Base-by-base conservation (phyloP, 2,797 vertebrate species). In the Enteromius argenteus region DNA sequence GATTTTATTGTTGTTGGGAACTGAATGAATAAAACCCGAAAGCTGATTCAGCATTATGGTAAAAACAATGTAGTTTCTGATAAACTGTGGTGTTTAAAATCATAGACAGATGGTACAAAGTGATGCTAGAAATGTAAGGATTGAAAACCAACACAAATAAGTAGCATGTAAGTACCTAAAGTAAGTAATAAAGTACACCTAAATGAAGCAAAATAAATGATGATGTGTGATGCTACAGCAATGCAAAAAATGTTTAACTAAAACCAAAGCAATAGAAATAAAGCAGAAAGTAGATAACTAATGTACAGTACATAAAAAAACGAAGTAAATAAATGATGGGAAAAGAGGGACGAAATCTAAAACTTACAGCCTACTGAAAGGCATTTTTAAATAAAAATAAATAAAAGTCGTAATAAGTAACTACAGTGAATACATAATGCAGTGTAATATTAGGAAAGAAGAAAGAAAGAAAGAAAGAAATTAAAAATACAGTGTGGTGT, bases 21-120 rank as follows among this genome's bases (percentile, higher is more conserved):
- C 2, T 17, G 9, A 49, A 32, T 5, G 8, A 32, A 72, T 72
- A 72, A 11, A 51, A 51, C 44, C 14, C 1, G 8, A 49, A 30
- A 46, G 42, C 68, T 46, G 42, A 71, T 32, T 32, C 44, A 44
- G 44, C 27, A 32, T 73, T 49, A n/a, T 53, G 6, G 11, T n/a
- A 35, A 19, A 11, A 74, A 39, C 11, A 56, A 23, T 56, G 11
- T 11, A 4, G 5, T 56, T 75, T 37, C 1, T 75, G 19, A 9
- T 56, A n/a, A 75, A 37, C 30, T 75, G 49, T 56, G 71, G 44
- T 19, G 11, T n/a, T n/a, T 75, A 56, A 46, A 71, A 71, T 71
- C 27, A 44, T 7, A 58, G 49, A 9, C 51, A 58, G 51, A 75
- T 56, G 49, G 73, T 23, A 21, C 27, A 74, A 51, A 5, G 6